Conservation (phyloP, 2,888 invertebrate genomes). For the Peribatodes rhomboidaria region DNA sequence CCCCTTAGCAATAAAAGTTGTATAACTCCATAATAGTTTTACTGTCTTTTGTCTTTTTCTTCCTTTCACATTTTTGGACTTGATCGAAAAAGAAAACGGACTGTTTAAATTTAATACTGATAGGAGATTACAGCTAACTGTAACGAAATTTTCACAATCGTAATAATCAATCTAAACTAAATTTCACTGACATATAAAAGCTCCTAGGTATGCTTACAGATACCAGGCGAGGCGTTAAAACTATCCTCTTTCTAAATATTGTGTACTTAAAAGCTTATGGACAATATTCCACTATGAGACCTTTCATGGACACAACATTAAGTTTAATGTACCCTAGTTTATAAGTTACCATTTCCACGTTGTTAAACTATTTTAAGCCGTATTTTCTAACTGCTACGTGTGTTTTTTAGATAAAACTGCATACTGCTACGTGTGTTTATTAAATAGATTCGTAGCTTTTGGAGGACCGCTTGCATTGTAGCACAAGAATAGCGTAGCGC, state of each 20-base stretch:
- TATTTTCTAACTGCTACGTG: slow-evolving; percentile 7
- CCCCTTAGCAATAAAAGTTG: no score
- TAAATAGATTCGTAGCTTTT: neutral
- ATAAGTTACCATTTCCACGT: slow-evolving; percentile 2
- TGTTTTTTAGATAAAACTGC: no score
- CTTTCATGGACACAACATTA: slow-evolving; percentile 20
- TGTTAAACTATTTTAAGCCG: neutral
- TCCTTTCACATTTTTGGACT: no score
- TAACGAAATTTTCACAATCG: no score
- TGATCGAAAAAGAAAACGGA: no score
- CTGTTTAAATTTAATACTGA: no score
- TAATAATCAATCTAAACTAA: no score
- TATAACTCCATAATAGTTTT: no score
- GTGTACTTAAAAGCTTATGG: slow-evolving; percentile 1
- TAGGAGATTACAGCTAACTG: no score
- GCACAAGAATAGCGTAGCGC: no score
- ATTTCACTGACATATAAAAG: neutral
- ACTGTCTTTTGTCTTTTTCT: no score
- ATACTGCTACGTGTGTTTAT: neutral
- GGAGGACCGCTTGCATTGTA: no score
- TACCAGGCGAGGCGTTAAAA: neutral
- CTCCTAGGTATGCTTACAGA: neutral
- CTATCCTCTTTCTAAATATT: slow-evolving; percentile 2
- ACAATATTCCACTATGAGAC: slow-evolving; percentile 1
- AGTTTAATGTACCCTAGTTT: slow-evolving; percentile 11